Evolutionary conservation across 1,140 invertebrate species (phyloP), one percentile per base, ranked within the genome.

Genomic region (Lethocerus indicus): DNA sequence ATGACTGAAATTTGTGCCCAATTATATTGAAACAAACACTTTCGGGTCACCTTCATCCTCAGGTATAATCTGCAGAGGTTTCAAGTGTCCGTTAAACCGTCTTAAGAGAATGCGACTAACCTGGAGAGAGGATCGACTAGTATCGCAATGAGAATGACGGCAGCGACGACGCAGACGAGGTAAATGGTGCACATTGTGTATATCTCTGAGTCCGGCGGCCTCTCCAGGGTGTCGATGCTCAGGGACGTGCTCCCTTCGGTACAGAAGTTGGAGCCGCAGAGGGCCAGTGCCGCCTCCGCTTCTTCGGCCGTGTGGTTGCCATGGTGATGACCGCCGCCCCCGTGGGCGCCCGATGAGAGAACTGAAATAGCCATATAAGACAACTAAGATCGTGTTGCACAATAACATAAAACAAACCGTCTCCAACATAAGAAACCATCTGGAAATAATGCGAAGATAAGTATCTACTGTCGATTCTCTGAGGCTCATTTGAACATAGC

Each of bases 121-220:
- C 84, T 83, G 51, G 83, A 83, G 0, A 94, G 71, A 7, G 88
- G 84, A 69, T 96, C 91, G 23, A 98, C 76, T 47, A 94, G 80
- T 4, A 91, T 59, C 2, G 80, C 81, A 36, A 96, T 81, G 55
- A 95, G 81, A 24, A 87, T 67, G 0, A 88, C 80, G 2, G 89
- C 90, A 2, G 88, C 66, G 24, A 89, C 60, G 16, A 92, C 83
- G 60, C 86, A 93, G 0, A 74, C 78, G 20, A 94, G 67, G 64
- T 94, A 95, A 54, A 96, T 90, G 47, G 81, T 78, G 24, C 81
- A 81, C 58, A 95, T 83, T 59, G 83, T 83, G 64, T 83, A 86
- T 61, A 90, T 84, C 67, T 90, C 83, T 39, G 74, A 72, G 62
- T 87, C 81, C 39, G 80, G 79, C 2, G 87, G 87, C 29, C 83